A percentile compares a stretch with the other conserved stretches of the same genome.
phyloP scores from a whole-genome alignment of 1,140 invertebrate genomes.

The Nephila pilipes region DNA sequence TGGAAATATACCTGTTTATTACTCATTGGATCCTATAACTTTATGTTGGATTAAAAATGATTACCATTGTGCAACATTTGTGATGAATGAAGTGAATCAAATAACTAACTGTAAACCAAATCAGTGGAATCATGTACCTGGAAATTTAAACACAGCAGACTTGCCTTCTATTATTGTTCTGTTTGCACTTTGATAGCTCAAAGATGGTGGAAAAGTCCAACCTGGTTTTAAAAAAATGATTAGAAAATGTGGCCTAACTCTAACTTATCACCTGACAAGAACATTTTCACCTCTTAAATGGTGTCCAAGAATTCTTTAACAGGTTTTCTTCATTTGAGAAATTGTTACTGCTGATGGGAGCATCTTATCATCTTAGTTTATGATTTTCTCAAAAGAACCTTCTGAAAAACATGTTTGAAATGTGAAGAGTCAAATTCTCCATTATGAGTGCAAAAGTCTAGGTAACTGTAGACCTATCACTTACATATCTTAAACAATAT shows the following conservation, averaged over 20 bases:
- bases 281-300: not conserved
- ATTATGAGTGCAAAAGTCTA: no score
- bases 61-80: not conserved
- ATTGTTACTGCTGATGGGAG: no score
- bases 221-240: no score
- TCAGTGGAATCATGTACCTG: constrained; percentile 28
- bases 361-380: no score
- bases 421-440: no score
- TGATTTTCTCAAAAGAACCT: no score
- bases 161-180: not conserved
- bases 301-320: not conserved
- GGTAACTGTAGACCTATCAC: no score
- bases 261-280: constrained; percentile 10
- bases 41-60: no score
- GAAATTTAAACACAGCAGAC: constrained; percentile 14
- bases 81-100: constrained; percentile 11
- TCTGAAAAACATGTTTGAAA: no score
- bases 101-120: not conserved
- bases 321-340: not conserved
- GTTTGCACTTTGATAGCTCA: not conserved
- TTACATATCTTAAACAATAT: no score
- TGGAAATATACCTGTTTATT: not conserved
- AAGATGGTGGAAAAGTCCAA: no score
- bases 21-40: constrained; percentile 26
- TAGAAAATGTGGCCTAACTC: constrained; percentile 58